A percentile compares a stretch with the other conserved stretches of the same genome.
These are phyloP conservation scores for Pica pica DNA, from an alignment of 2,113 vertebrate genomes.

Conservation along the genomic window DNA sequence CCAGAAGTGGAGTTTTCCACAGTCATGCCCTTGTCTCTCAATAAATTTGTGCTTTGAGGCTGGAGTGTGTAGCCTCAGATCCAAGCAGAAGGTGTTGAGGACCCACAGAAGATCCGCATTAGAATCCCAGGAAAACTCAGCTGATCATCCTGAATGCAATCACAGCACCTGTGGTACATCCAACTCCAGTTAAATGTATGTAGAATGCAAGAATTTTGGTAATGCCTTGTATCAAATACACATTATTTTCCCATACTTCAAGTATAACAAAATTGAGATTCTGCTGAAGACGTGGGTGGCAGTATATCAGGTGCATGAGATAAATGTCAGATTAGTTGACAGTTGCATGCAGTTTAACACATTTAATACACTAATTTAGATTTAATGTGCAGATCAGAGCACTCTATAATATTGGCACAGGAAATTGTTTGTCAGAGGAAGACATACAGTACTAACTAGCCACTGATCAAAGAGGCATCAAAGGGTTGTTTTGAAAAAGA, in stretches of 20 bases:
- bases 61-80: not conserved
- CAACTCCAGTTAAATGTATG: not conserved
- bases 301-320: not conserved
- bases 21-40: not conserved
- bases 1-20: not conserved
- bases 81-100: not conserved
- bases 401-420: not conserved
- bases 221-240: not conserved
- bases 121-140: not conserved
- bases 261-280: not conserved
- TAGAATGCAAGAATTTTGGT: not conserved
- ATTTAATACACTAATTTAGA: conserved; percentile 31
- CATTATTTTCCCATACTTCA: not conserved
- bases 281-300: not conserved
- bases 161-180: not conserved
- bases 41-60: not conserved
- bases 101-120: not conserved
- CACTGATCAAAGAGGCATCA: not conserved
- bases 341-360: not conserved
- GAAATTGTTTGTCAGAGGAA: not conserved
- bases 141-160: not conserved
- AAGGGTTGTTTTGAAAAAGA: not conserved
- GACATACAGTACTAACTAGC: not conserved
- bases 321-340: conserved; percentile 15
- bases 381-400: conserved; percentile 22